Evolutionary conservation across 2,797 vertebrate species (phyloP).

Genomic region (Anabacerthia variegaticeps): DNA sequence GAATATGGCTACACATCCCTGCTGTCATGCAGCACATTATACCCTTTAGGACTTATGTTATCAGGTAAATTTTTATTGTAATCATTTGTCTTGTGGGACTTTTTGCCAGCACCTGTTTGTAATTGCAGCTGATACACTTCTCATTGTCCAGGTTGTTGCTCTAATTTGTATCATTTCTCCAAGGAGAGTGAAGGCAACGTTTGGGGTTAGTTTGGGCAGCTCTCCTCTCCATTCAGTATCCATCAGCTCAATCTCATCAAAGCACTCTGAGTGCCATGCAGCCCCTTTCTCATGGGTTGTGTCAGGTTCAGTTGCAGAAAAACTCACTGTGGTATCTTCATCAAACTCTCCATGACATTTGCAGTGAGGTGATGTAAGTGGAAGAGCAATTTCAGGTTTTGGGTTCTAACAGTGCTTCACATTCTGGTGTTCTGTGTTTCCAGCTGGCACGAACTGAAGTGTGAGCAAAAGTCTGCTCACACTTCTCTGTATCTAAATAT

Average conservation of each 20-base stretch:
- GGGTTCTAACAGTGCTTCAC: not conserved
- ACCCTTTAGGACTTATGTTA: slow-evolving; percentile 96
- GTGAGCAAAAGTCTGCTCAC: slow-evolving; percentile 32
- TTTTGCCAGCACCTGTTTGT: not conserved
- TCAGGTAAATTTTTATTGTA: slow-evolving; percentile 82
- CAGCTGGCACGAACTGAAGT: slow-evolving; percentile 45
- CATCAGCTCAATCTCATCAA: not conserved
- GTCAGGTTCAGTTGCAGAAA: not conserved
- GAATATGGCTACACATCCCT: slow-evolving; percentile 98
- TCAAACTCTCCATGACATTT: not conserved
- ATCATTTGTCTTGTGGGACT: not conserved
- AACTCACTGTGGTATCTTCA: not conserved
- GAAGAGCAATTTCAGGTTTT: not conserved
- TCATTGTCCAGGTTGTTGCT: not conserved
- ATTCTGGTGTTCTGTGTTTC: slow-evolving; percentile 30
- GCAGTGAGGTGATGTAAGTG: not conserved
- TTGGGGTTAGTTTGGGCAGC: not conserved
- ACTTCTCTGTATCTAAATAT: slow-evolving; percentile 53
- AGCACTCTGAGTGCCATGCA: not conserved
- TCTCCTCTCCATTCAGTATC: not conserved
- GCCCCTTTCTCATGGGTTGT: not conserved
- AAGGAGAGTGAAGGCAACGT: not conserved
- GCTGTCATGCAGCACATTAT: slow-evolving; percentile 99
- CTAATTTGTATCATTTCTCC: not conserved
- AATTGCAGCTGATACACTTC: not conserved